Evolutionary conservation across 2,888 invertebrate species (phyloP), one percentile per base, ranked within the genome.

Genomic region (Campaea margaritaria): DNA sequence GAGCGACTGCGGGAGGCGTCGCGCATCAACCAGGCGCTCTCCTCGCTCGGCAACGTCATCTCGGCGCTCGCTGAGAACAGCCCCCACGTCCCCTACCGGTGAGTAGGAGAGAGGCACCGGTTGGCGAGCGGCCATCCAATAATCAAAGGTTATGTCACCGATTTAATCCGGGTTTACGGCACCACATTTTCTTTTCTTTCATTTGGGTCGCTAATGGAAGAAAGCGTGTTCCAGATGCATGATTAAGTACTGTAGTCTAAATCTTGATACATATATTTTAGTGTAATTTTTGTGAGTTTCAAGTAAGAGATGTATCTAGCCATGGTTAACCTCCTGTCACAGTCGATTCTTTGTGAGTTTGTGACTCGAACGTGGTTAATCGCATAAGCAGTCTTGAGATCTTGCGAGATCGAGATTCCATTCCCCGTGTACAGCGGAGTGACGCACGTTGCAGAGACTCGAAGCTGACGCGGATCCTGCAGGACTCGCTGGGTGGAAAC

Each of bases 401-500:
- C 34, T 34, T 34, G 2, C 34, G 34, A 34, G 9, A 1, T 34
- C 34, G 11, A 5, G 21, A 21, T 21, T 5, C 3, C 21, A 21
- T 3, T 21, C 5, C 21, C 21, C 21, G 5, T 21, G 14, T 39
- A 12, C 12, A 31, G 14, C 3, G 13, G 5, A 5, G 9, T 16
- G 34, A 9, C 10, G 51, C 54, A 21, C 14, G 15, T 61, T 69
- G 11, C 83, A 93, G 99, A 82, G 99, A 99, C 87, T 99, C 99
- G 3, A 99, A 99, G 92, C 93, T 99, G 58, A 99, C 99, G 9
- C 94, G 99, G 52, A 93, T 99, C 55, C 93, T 99, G 60, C 99
- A 99, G 93, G 99, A 99, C 92, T 99, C 99, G 0, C 93, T 99
- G 45, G 99, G 99, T 57, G 99, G 99, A 10, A 99, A 99, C 93